Evolutionary conservation across 2,888 invertebrate genomes (phyloP).

Genomic region (Acanthosepion pharaonis): DNA sequence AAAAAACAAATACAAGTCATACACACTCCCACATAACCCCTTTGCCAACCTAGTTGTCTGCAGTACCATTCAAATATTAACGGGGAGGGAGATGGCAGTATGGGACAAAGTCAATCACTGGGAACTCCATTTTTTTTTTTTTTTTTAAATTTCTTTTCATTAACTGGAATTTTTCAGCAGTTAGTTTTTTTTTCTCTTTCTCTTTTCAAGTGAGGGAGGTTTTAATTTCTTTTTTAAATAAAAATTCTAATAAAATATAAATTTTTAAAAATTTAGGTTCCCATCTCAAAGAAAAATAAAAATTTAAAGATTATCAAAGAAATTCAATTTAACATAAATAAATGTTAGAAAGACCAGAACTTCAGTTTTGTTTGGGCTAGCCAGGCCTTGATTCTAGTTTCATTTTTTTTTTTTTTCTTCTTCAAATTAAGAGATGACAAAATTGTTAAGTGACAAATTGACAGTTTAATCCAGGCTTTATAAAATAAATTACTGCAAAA

Average conservation of each 20-base stretch:
- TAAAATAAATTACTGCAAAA: too few species aligned
- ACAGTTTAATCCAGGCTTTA: too few species aligned
- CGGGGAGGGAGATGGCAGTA: not conserved
- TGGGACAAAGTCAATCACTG: not conserved
- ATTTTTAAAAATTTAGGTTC: not conserved
- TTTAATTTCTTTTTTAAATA: not conserved
- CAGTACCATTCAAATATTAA: not conserved
- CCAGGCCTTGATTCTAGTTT: too few species aligned
- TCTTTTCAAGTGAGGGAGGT: not conserved
- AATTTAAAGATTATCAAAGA: not conserved
- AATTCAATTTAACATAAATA: too few species aligned
- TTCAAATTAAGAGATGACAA: too few species aligned
- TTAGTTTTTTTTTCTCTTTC: not conserved
- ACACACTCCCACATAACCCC: not conserved
- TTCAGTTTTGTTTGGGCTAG: too few species aligned
- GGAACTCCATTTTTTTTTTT: not conserved
- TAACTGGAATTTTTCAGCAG: not conserved
- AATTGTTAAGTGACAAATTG: too few species aligned
- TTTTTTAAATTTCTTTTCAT: not conserved
- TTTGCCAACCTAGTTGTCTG: not conserved
- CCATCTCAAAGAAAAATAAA: not conserved
- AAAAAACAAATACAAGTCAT: not conserved
- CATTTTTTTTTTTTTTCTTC: too few species aligned
- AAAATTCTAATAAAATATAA: constrained; percentile 20
- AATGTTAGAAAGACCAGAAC: too few species aligned